Percentiles rank a stretch among this genome's conserved stretches.
Evolutionary conservation across 2,888 invertebrate species (phyloP).

Genomic region (Hoplodrina blanda): DNA sequence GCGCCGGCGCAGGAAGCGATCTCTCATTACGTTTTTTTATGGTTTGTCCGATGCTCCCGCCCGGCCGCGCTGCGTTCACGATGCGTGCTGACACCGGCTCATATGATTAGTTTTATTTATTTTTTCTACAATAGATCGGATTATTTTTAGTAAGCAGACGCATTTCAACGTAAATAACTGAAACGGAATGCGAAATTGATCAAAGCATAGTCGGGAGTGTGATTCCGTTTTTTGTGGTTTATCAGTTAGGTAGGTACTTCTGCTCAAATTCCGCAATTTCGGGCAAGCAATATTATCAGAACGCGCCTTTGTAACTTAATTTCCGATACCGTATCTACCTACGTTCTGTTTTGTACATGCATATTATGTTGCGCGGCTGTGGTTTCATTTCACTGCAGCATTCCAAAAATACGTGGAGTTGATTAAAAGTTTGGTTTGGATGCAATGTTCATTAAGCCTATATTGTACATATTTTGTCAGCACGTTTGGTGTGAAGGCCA

Average conservation of each 20-base stretch:
- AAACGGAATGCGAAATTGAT: conserved; percentile 16
- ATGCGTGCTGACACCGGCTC: conserved; percentile 68
- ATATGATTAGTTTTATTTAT: conserved; percentile 68
- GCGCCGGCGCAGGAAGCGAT: conserved; percentile 87
- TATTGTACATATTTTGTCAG: not conserved
- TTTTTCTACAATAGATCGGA: conserved; percentile 60
- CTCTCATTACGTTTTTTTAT: conserved; percentile 89
- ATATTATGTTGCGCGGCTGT: not conserved
- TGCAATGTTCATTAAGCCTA: not conserved
- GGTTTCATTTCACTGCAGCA: conserved; percentile 12
- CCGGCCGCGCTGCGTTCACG: conserved; percentile 68
- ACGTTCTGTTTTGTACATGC: not conserved
- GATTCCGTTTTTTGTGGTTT: not conserved
- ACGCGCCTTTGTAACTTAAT: not conserved
- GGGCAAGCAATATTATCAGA: not conserved
- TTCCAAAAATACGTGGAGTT: not conserved
- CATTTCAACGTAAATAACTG: conserved; percentile 4
- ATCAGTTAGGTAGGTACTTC: too few relatives aligned
- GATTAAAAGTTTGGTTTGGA: not conserved
- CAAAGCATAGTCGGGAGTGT: not conserved
- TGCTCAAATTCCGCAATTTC: not conserved
- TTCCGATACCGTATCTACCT: not conserved
- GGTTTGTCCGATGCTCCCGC: conserved; percentile 86
- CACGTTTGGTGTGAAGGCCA: conserved; percentile 1
- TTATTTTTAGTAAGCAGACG: conserved; percentile 47